Conservation (phyloP, 2,797 vertebrate species). For the Neosalanx taihuensis region DNA sequence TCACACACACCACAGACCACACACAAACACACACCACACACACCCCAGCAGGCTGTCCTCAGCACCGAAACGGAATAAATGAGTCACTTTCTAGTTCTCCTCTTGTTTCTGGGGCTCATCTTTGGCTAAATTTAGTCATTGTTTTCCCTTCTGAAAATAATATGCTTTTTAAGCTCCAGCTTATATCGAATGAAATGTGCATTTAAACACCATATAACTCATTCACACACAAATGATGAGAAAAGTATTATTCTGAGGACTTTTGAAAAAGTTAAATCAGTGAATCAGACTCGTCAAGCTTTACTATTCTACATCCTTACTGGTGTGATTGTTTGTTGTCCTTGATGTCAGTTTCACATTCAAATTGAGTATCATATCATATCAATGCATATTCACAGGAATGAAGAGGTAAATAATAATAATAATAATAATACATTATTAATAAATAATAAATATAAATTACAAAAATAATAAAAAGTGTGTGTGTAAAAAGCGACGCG, state of each 20-base stretch:
- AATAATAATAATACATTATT: too few species aligned
- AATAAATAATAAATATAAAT: too few species aligned
- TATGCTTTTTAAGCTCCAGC: neutral
- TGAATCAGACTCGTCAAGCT: neutral
- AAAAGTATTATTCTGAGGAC: constrained; percentile 14
- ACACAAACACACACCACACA: too few species aligned
- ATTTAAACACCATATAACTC: neutral
- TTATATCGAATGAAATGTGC: neutral
- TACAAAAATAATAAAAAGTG: constrained; percentile 30
- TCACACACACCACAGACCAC: too few species aligned
- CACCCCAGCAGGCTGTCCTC: neutral
- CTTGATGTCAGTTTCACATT: constrained; percentile 24
- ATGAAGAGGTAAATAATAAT: constrained; percentile 34
- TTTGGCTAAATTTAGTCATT: neutral
- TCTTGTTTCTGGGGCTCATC: neutral
- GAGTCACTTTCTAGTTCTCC: neutral
- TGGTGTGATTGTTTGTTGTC: constrained; percentile 12
- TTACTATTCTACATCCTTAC: neutral
- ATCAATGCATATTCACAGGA: constrained; percentile 27
- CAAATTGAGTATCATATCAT: constrained; percentile 31
- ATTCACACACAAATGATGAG: neutral
- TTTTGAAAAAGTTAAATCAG: neutral
- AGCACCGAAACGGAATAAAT: neutral
- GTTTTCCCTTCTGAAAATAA: neutral
- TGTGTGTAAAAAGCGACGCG: constrained; percentile 22